phyloP scores from a whole-genome alignment of 2,888 invertebrate genomes.

The Adineta ricciae region DNA sequence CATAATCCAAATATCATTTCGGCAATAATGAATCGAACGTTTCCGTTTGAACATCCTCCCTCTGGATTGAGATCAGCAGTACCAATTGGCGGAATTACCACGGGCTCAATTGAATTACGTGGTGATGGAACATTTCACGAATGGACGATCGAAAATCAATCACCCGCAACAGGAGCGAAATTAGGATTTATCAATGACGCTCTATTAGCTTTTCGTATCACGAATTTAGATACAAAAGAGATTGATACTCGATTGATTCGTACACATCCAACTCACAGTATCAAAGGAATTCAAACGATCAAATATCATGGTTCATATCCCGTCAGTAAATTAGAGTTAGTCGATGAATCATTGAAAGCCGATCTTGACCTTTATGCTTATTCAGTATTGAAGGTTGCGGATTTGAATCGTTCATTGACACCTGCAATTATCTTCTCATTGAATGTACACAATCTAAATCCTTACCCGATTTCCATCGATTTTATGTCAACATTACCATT shows the following conservation, averaged over 20 bases:
- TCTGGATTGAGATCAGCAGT: background rate
- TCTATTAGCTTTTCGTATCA: background rate
- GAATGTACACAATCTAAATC: background rate
- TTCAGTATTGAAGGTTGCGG: background rate
- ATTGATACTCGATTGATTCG: background rate
- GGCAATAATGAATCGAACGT: background rate
- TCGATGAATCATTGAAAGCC: background rate
- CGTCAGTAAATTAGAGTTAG: background rate
- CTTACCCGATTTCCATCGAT: background rate
- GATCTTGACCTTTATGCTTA: background rate
- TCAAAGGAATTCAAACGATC: background rate
- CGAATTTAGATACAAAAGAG: background rate
- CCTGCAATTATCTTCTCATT: background rate
- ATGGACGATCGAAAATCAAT: conserved; percentile 23
- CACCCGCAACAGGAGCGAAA: conserved; percentile 20
- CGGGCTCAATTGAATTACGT: conserved; percentile 23
- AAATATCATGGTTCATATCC: background rate
- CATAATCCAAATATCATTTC: background rate
- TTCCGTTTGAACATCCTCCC: background rate
- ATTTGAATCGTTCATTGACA: background rate
- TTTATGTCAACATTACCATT: background rate
- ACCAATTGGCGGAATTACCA: background rate
- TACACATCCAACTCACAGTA: background rate
- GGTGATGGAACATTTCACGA: conserved; percentile 30
- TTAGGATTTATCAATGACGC: background rate